Evolutionary conservation across 2,888 invertebrate genomes (phyloP), one percentile per base, ranked within the genome.

Genomic region (Sclerodermus sp.): DNA sequence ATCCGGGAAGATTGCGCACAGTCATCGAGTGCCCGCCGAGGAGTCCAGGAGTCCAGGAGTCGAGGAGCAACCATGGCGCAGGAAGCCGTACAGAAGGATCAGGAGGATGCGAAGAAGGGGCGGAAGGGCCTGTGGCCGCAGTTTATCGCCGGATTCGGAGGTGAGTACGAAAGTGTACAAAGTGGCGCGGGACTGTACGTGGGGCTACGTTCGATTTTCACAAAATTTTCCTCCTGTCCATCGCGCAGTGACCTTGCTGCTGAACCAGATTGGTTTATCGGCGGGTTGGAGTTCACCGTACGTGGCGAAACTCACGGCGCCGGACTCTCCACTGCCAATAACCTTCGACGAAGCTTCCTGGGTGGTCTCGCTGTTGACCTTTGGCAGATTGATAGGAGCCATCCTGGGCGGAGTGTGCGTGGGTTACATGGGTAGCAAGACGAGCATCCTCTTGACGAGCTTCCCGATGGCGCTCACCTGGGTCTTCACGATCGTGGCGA

Each of bases 251-350:
- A 57, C 61, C 17, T 38, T 68, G 4, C 49, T 71, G 12, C 58
- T 62, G 1, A 52, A 64, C 4, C 60, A 64, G 30, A 52, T 66
- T 8, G 71, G 68, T 8, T 45, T 70, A 5, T 58, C 59, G 50
- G 59, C 55, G 29, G 67, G 60, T 13, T 68, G 68, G 71, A 59
- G 60, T 1, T 68, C 70, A 18, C 70, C 70, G 1, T 69, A 68
- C 23, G 29, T 69, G 14, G 63, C 64, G 13, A 55, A 53, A 34
- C 48, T 71, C n/a, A 69, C 60, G 3, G 49, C 45, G n/a, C 43
- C 53, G 3, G 49, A 62, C 23, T 60, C 60, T 0, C 47, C 56
- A 12, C 14, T 70, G 8, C 57, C 44, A 1, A 31, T 69, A 1
- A 64, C 61, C 1, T 6, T 12, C 0, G 41, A 41, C 1, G 62